Conservation (phyloP, 2,113 vertebrate species). For the Otus sunia region DNA sequence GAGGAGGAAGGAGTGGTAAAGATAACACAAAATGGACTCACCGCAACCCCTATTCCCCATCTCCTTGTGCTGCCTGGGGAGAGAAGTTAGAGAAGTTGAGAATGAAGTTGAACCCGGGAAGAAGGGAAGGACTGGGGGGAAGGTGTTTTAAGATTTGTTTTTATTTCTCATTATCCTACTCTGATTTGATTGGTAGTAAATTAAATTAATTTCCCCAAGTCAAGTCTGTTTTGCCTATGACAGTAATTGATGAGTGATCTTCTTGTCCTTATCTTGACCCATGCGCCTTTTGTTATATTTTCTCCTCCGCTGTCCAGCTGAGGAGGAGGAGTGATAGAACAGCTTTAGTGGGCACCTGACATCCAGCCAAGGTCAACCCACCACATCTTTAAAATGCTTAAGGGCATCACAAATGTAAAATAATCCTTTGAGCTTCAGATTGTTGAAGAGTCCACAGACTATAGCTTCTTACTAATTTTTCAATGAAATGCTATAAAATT, state of each 20-base stretch:
- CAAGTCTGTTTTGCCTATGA: neutral
- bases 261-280: neutral
- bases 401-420: neutral
- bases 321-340: neutral
- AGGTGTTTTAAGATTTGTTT: neutral
- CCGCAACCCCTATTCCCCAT: neutral
- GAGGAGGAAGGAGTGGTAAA: neutral
- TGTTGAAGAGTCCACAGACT: neutral
- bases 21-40: neutral
- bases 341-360: neutral
- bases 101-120: neutral
- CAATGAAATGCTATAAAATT: neutral
- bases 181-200: neutral
- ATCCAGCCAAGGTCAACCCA: neutral
- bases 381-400: neutral
- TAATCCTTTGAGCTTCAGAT: neutral
- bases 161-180: neutral
- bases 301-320: neutral
- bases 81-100: neutral
- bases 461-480: neutral
- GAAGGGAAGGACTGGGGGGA: neutral
- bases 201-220: neutral
- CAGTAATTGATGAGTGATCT: neutral
- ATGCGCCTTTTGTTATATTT: neutral
- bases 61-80: fast-evolving